Base-by-base conservation (phyloP, 2,888 invertebrate species). In the Campoletis raptor region DNA sequence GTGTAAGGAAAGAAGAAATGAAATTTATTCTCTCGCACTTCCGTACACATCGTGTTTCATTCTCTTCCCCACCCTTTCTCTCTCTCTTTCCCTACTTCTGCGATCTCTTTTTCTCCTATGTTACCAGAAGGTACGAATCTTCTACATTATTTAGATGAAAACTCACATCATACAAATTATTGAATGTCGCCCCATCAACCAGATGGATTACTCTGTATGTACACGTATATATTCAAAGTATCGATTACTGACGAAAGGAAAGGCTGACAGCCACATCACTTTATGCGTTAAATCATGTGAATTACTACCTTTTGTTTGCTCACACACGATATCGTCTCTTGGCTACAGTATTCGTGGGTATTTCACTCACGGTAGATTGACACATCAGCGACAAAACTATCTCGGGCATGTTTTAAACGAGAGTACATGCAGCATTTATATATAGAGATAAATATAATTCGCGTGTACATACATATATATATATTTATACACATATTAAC, bases 301-400 rank as follows among this genome's bases (percentile, higher is more conserved):
- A 77, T 77, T 48, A 77, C 57, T 64, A 66, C 48, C 77, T 77
- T 64, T 66, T 77, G 66, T 77, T 52, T 52, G n/a, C 42, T 66
- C 15, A 30, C 36, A 45, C 24, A 21, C 48, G 48, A 77, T 66
- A 66, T 66, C 6, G 24, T 79, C 36, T 61, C 42, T 18, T 7
- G 42, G 79, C 45, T 70, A 73, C 72, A 52, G 21, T 45, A 21
- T 57, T 8, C 24, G 4, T 15, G 24, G 57, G 2, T 48, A 30
- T 80, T 36, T 12, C 79, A 52, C 48, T 66, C 36, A 15, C 40
- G 54, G 15, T 42, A 73, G n/a, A 73, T 86, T 81, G 80, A 86
- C 78, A 73, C 77, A 83, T 77, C 80, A 83, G 45, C 72, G 69
- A 83, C 74, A 78, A 81, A 73, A 84, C 83, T 54, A 57, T 77